Evolutionary conservation across 1,140 invertebrate species (phyloP).

Genomic region (Drosophila simulans): DNA sequence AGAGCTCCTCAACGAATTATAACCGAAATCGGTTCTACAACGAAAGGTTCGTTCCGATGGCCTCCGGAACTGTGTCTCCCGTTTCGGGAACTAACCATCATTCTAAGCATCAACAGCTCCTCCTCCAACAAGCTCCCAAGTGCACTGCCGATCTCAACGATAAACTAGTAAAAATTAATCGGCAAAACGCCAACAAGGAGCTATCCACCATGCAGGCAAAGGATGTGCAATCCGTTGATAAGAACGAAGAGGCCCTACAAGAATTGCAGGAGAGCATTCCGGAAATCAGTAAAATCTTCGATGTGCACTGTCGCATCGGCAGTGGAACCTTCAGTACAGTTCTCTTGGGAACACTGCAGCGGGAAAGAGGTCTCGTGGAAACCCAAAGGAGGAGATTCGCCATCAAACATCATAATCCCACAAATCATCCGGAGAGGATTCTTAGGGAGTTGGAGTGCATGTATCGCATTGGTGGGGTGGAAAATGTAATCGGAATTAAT

Average conservation of each 20-base stretch:
- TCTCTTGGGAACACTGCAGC: conserved; percentile 89
- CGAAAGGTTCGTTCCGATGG: neutral
- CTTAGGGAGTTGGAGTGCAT: conserved; percentile 91
- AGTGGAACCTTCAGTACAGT: conserved; percentile 95
- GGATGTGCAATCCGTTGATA: conserved; percentile 36
- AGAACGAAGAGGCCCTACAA: conserved; percentile 84
- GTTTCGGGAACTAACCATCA: neutral
- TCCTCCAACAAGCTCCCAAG: neutral
- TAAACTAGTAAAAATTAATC: conserved; percentile 39
- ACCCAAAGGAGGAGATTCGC: conserved; percentile 88
- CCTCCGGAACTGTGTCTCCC: neutral
- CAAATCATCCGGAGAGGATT: conserved; percentile 91
- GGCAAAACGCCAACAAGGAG: conserved; percentile 51
- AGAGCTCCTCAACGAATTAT: neutral
- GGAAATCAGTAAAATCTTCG: conserved; percentile 87
- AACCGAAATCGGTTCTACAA: neutral
- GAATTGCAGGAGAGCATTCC: conserved; percentile 87
- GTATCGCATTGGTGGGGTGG: conserved; percentile 90
- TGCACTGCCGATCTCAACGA: conserved; percentile 13
- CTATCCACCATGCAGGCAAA: conserved; percentile 37
- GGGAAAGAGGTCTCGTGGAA: conserved; percentile 83
- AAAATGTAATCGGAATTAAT: conserved; percentile 93
- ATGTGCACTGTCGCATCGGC: conserved; percentile 89
- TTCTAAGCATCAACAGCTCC: neutral
- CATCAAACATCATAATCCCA: conserved; percentile 93